Evolutionary conservation across 2,888 invertebrate genomes (phyloP), one percentile per base, ranked within the genome.

Genomic region (Cerastis leucographa): DNA sequence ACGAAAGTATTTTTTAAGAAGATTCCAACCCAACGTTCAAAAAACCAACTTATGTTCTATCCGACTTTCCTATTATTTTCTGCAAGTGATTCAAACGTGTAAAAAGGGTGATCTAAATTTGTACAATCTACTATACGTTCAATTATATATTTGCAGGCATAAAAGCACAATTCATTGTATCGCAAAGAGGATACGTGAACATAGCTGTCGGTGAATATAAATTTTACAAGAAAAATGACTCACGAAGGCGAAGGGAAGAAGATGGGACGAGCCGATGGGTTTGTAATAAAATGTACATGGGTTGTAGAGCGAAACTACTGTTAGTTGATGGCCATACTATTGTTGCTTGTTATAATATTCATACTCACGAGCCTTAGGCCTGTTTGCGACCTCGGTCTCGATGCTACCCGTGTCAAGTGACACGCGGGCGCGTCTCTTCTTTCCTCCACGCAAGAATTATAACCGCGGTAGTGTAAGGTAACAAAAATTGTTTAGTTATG

Each of bases 191-290:
- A 17, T 79, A 82, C 17, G 6, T 59, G 14, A 71, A 82, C 46
- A 61, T 85, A 42, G 19, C 66, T 14, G 25, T 79, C 2, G 65
- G 74, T 61, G 67, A 71, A 35, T 72, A 78, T 64, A 77, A 8
- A 73, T 84, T 74, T 65, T 85, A 85, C 29, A 78, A 73, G 62
- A 78, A 85, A 71, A 72, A 40, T 0, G 84, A 84, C 56, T 61
- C 64, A 0, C 64, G 81, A 46, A 61, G 71, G 72, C 25, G 14
- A 19, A 7, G 7, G 22, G 1, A 12, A 51, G 29, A 71, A 5
- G 1, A 0, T 7, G 51, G 17, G 1, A 70, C 51, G 25, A 71
- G 73, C 17, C 73, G 79, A 85, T 85, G 85, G 77, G 74, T 65
- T 12, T 85, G 83, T 35, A 35, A 67, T 3, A 79, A 72, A 4